A percentile compares a stretch with the other conserved stretches of the same genome.
Evolutionary conservation across 2,888 invertebrate species (phyloP).

Genomic region (Eumerus sabulonum): DNA sequence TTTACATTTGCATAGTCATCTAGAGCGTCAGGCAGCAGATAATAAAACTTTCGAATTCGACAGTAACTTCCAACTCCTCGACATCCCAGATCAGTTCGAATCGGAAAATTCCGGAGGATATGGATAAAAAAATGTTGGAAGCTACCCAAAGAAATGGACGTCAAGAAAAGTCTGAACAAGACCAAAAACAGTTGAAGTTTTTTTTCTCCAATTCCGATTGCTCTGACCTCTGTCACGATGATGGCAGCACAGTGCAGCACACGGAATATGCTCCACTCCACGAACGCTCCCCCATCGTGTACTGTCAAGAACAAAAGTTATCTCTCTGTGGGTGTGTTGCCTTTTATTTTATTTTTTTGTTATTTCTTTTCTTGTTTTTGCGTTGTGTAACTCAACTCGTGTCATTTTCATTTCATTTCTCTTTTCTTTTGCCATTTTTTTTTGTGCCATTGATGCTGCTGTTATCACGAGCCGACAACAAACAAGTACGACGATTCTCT

Average conservation of each 20-base stretch:
- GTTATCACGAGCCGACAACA: too few species aligned
- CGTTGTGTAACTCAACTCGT: conserved; percentile 30
- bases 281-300: neutral
- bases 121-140: too few species aligned
- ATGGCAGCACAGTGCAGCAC: neutral
- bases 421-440: conserved; percentile 5
- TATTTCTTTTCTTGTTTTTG: neutral
- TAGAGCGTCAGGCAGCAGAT: too few species aligned
- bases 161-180: neutral
- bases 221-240: conserved; percentile 26
- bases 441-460: conserved; percentile 2
- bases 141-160: neutral
- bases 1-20: too few species aligned
- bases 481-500: conserved; percentile 10
- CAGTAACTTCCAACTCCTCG: too few species aligned
- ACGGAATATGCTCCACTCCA: conserved; percentile 20
- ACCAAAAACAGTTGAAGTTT: neutral
- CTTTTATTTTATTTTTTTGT: neutral
- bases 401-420: conserved; percentile 28
- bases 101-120: too few species aligned
- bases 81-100: too few species aligned
- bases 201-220: conserved; percentile 17
- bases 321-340: too few species aligned
- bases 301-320: too few species aligned
- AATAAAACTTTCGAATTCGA: too few species aligned